These are phyloP conservation scores for Platynereis dumerilii DNA, from an alignment of 2,888 invertebrate genomes.

Conservation along the genomic window DNA sequence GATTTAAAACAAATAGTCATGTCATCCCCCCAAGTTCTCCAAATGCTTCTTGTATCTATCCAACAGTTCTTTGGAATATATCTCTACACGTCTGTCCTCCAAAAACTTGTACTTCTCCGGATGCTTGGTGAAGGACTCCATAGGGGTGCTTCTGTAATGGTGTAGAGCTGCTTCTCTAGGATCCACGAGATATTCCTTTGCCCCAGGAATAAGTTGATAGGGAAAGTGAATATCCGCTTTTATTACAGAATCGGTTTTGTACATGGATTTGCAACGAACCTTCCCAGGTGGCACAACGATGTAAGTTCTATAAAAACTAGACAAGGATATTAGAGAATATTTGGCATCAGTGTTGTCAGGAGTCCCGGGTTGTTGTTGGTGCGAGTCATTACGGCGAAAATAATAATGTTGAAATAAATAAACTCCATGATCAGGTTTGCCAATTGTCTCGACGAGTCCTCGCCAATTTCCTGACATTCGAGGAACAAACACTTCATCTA, in stretches of 20 bases:
- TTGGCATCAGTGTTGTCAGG: no score
- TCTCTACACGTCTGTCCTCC: constrained; percentile 28
- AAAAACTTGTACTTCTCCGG: constrained; percentile 24
- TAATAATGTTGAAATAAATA: constrained; percentile 36
- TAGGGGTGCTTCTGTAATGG: constrained; percentile 31
- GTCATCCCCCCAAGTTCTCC: no score
- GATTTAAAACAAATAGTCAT: no score
- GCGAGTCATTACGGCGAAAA: constrained; percentile 25
- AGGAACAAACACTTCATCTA: constrained; percentile 35
- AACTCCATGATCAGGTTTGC: constrained; percentile 22
- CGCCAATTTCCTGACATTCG: constrained; percentile 23
- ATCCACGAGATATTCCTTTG: constrained; percentile 26
- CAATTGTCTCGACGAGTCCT: constrained; percentile 22
- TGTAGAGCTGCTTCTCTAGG: constrained; percentile 32
- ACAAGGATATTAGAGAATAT: constrained; percentile 28
- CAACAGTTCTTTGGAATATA: no score
- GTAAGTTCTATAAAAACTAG: constrained; percentile 28
- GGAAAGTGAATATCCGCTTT: constrained; percentile 33
- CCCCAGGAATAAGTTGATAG: constrained; percentile 22
- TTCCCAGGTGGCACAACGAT: constrained; percentile 32
- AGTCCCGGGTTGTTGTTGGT: no score
- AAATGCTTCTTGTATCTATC: no score
- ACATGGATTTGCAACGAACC: constrained; percentile 37
- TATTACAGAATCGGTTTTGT: constrained; percentile 24
- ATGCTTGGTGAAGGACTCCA: constrained; percentile 30